A percentile compares a stretch with the other conserved stretches of the same genome.
Evolutionary conservation across 2,888 invertebrate species (phyloP).

Genomic region (Pseudolycoriella hygida): DNA sequence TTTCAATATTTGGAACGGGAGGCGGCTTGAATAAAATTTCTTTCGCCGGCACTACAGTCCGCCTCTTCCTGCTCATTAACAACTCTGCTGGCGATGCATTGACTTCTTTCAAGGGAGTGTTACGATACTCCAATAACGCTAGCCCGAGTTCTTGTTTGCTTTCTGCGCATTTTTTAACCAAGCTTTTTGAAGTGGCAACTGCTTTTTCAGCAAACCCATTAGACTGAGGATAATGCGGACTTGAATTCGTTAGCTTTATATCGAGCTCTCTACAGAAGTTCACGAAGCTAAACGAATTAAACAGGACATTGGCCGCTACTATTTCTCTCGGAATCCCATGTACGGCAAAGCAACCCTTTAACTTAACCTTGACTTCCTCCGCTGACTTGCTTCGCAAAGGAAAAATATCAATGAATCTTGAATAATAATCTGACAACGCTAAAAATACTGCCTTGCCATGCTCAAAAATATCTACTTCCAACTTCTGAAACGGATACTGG

Average conservation of each 20-base stretch:
- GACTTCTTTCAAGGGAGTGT: too few species aligned
- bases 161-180: too few species aligned
- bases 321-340: slow-evolving; percentile 11
- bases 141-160: too few species aligned
- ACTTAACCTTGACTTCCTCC: slow-evolving; percentile 9
- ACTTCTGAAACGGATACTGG: slow-evolving; percentile 5
- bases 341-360: slow-evolving; percentile 10
- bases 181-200: too few species aligned
- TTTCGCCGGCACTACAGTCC: too few species aligned
- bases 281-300: slow-evolving; percentile 4
- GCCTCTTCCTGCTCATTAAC: too few species aligned
- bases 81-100: too few species aligned
- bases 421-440: slow-evolving; percentile 7
- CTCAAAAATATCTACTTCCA: slow-evolving; percentile 10
- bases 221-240: slow-evolving; percentile 6
- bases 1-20: too few species aligned
- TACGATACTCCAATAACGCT: too few species aligned
- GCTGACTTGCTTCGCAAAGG: slow-evolving; percentile 10
- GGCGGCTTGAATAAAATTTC: too few species aligned
- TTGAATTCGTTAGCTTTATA: slow-evolving; percentile 3
- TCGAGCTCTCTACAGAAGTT: slow-evolving; percentile 1
- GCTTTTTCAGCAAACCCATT: too few species aligned
- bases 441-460: not conserved
- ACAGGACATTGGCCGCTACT: slow-evolving; percentile 8
- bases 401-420: slow-evolving; percentile 11